Conservation (phyloP, 2,888 invertebrate genomes). For the Chouioia cunea region DNA sequence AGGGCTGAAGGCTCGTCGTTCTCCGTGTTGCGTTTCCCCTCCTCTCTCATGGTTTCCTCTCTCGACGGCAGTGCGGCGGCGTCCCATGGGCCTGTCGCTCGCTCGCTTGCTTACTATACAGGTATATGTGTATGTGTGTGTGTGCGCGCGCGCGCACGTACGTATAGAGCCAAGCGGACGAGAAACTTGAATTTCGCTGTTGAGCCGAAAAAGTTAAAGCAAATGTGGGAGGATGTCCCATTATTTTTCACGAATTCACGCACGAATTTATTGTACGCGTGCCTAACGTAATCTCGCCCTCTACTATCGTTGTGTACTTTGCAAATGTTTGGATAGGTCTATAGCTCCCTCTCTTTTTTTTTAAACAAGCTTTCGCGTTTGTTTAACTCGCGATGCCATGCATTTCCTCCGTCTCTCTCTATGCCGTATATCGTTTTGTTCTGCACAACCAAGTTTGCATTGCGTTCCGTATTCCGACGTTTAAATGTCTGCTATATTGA, state of each 20-base stretch:
- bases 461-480: too few relatives aligned
- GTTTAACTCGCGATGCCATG: too few relatives aligned
- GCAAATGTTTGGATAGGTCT: too few relatives aligned
- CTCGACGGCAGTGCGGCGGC: not conserved
- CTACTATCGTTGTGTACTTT: too few relatives aligned
- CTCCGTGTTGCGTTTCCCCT: slow-evolving; percentile 32
- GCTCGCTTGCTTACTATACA: slow-evolving; percentile 2
- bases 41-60: slow-evolving; percentile 18
- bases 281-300: too few relatives aligned
- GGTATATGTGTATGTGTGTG: not conserved
- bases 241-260: slow-evolving; percentile 5
- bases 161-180: slow-evolving; percentile 40
- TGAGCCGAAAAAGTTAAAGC: slow-evolving; percentile 49
- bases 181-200: slow-evolving; percentile 60
- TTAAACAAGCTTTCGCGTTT: too few relatives aligned
- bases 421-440: too few relatives aligned
- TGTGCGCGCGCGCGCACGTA: slow-evolving; percentile 1
- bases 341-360: too few relatives aligned
- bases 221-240: slow-evolving; percentile 9
- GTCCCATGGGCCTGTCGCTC: slow-evolving; percentile 36
- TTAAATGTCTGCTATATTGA: too few relatives aligned
- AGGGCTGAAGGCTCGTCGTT: slow-evolving; percentile 49
- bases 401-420: too few relatives aligned
- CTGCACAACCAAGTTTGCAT: too few relatives aligned
- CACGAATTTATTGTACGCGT: not conserved